Percentiles rank a stretch among this genome's conserved stretches.
Evolutionary conservation across 2,797 vertebrate genomes (phyloP).

Genomic region (Falco peregrinus): DNA sequence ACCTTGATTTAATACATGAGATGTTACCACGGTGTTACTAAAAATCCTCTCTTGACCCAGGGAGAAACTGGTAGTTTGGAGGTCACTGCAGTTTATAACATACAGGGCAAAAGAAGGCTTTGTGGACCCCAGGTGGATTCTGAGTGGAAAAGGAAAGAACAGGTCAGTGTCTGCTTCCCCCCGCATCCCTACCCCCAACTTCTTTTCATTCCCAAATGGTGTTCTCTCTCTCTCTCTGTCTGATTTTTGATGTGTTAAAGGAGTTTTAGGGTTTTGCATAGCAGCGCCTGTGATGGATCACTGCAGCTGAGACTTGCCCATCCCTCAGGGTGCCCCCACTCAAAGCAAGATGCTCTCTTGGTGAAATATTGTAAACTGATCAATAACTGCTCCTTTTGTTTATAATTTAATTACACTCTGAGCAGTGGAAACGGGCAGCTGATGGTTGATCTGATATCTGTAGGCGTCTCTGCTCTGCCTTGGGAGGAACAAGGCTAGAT

Average conservation of each 20-base stretch:
- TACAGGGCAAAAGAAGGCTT: not conserved
- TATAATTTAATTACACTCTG: not conserved
- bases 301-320: not conserved
- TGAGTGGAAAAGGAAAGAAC: not conserved
- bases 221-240: not conserved
- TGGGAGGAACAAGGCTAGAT: not conserved
- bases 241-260: not conserved
- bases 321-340: not conserved
- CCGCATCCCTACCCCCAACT: rapidly evolving
- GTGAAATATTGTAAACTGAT: conserved; percentile 24
- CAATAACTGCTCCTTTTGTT: conserved; percentile 9
- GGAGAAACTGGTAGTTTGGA: not conserved
- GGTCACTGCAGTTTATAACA: not conserved
- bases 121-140: not conserved
- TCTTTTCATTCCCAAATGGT: not conserved
- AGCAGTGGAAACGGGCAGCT: not conserved
- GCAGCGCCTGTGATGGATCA: not conserved
- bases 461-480: not conserved
- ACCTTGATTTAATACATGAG: not conserved
- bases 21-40: not conserved
- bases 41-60: not conserved
- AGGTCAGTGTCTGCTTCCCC: not conserved
- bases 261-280: not conserved
- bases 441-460: not conserved
- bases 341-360: not conserved